Percentiles rank a stretch among this genome's conserved stretches.
Evolutionary conservation across 2,888 invertebrate genomes (phyloP).

Genomic region (Phoenoteleia sp.): DNA sequence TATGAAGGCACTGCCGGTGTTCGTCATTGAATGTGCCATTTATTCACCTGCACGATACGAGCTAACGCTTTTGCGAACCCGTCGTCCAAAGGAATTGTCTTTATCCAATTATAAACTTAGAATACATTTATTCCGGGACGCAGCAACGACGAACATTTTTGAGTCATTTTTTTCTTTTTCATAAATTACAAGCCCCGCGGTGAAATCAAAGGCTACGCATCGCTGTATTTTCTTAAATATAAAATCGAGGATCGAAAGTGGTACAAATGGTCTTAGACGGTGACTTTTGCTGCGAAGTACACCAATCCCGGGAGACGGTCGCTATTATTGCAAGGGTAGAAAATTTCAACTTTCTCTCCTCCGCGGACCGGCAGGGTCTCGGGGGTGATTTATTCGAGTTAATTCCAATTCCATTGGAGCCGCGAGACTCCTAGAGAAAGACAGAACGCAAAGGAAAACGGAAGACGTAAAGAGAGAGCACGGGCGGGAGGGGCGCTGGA

Average conservation of each 20-base stretch:
- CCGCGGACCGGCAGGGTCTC: slow-evolving; percentile 73
- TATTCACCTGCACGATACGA: slow-evolving; percentile 66
- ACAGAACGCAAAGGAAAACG: slow-evolving; percentile 75
- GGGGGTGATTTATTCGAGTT: slow-evolving; percentile 81
- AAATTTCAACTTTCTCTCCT: slow-evolving; percentile 81
- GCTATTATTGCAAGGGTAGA: slow-evolving; percentile 81
- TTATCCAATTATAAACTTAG: slow-evolving; percentile 60
- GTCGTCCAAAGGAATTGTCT: slow-evolving; percentile 51
- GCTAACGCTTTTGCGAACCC: slow-evolving; percentile 34
- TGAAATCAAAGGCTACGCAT: slow-evolving; percentile 44
- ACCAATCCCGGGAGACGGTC: slow-evolving; percentile 75
- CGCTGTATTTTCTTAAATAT: slow-evolving; percentile 36
- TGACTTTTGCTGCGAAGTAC: slow-evolving; percentile 61
- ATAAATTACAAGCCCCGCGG: slow-evolving; percentile 50
- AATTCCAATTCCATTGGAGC: slow-evolving; percentile 87
- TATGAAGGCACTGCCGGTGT: slow-evolving; percentile 63
- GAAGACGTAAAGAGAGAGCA: slow-evolving; percentile 72
- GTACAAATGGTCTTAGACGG: slow-evolving; percentile 63
- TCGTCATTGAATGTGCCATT: slow-evolving; percentile 69
- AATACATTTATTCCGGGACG: slow-evolving; percentile 36
- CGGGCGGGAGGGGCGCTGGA: slow-evolving; percentile 73
- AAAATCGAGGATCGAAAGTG: slow-evolving; percentile 49
- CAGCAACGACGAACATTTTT: slow-evolving; percentile 16
- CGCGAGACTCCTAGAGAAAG: slow-evolving; percentile 78
- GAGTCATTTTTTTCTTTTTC: slow-evolving; percentile 22